These are phyloP conservation scores for Psammodynastes pulverulentus DNA, from an alignment of 2,113 vertebrate genomes.

Conservation along the genomic window DNA sequence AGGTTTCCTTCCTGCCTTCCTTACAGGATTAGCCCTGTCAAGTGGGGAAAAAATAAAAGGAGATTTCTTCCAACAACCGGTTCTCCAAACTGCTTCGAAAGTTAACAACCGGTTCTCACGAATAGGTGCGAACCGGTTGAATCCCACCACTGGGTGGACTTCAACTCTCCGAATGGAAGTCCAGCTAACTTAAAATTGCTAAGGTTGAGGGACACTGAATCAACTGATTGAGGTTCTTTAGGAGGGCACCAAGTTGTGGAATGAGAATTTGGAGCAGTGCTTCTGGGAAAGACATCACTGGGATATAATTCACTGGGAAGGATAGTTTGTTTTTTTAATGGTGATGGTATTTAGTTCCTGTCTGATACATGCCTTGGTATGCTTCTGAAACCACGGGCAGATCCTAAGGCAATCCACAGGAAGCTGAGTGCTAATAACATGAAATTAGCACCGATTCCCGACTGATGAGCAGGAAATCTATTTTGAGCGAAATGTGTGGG, in stretches of 20 bases:
- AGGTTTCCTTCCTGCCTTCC: too few relatives aligned
- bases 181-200: not conserved
- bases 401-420: slow-evolving; percentile 3
- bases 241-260: not conserved
- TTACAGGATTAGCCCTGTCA: too few relatives aligned
- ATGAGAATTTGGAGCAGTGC: not conserved
- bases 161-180: not conserved
- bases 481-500: not conserved
- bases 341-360: not conserved
- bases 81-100: too few relatives aligned
- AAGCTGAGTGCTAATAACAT: slow-evolving; percentile 17
- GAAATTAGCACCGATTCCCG: not conserved
- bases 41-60: too few relatives aligned
- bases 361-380: not conserved
- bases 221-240: not conserved
- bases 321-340: not conserved
- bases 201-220: not conserved
- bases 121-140: too few relatives aligned
- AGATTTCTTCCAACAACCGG: too few relatives aligned
- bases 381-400: not conserved
- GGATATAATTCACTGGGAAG: not conserved
- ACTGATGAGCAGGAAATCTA: not conserved
- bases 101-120: too few relatives aligned
- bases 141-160: too few relatives aligned
- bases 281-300: not conserved